Evolutionary conservation across 2,113 vertebrate species (phyloP), one percentile per base, ranked within the genome.

Genomic region (Origma solitaria): DNA sequence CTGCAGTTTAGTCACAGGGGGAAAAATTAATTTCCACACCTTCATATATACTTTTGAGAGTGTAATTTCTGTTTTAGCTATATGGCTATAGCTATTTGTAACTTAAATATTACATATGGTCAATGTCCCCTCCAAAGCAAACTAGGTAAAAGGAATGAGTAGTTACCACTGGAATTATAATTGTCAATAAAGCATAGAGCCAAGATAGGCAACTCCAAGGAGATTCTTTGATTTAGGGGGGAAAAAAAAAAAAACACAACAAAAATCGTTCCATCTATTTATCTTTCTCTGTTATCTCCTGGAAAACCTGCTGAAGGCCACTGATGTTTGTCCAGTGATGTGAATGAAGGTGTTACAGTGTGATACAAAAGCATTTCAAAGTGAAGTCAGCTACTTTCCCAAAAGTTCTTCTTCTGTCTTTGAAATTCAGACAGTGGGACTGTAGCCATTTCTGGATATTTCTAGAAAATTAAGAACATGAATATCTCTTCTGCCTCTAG

Each of bases 131-230:
- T 96, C 71, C 94, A 94, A 96, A 93, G 35, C 60, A 96, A 93
- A 93, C 82, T 88, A 71, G 64, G 79, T 53, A 37, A 93, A 94
- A 92, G 27, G 72, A 92, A 89, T 64, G 56, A 64, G 54, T 56
- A 70, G 58, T 47, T 90, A 93, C 76, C 56, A 58, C 37, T 84
- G 88, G 87, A 96, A 93, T 86, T 94, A 80, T 71, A 86, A 88
- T 35, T 78, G 79, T 78, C 62, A 73, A 56, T 50, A 78, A 83
- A 92, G 33, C 22, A 51, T 0, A 82, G 56, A 83, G 56, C 54
- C 76, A 83, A 89, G 40, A 16, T 15, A 83, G 25, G 45, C 77
- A 79, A 42, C 51, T 83, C 44, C 51, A 94, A 60, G 3, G 33
- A 87, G 35, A 83, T 40, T 35, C 13, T 86, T 73, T 49, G 28